Conservation (phyloP, 2,888 invertebrate species). For the Melipona bicolor region DNA sequence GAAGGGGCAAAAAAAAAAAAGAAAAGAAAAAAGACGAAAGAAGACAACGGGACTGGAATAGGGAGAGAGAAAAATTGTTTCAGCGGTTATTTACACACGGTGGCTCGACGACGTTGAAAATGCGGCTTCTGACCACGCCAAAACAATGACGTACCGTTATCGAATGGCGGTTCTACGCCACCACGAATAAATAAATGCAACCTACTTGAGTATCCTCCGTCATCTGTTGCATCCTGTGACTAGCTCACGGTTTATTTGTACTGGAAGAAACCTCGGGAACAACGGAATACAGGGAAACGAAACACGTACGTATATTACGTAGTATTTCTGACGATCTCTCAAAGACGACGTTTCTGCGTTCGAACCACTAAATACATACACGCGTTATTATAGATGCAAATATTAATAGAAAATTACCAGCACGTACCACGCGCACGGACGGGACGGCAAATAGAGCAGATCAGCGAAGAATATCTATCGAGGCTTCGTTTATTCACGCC, state of each 20-base stretch:
- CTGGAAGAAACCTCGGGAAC: constrained; percentile 17
- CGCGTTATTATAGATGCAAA: not conserved
- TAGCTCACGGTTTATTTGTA: constrained; percentile 14
- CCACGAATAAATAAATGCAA: constrained; percentile 65
- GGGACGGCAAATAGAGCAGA: constrained; percentile 54
- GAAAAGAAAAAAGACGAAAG: not conserved
- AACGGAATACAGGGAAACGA: not conserved
- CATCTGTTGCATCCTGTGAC: constrained; percentile 43
- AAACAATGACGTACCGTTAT: constrained; percentile 61
- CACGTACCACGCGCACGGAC: constrained; percentile 32
- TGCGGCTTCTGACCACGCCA: constrained; percentile 33
- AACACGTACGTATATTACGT: not conserved
- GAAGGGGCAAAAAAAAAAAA: not conserved
- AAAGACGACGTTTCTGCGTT: not conserved
- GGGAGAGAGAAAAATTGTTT: not conserved
- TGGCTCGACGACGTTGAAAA: constrained; percentile 6
- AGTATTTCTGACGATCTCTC: not conserved
- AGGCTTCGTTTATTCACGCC: constrained; percentile 46
- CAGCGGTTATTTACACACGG: not conserved
- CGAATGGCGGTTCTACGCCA: constrained; percentile 47
- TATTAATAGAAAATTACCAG: constrained; percentile 34
- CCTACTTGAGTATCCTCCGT: constrained; percentile 58
- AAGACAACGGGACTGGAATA: not conserved
- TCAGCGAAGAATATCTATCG: constrained; percentile 52
- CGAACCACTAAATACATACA: not conserved